Base-by-base conservation (phyloP, 2,888 invertebrate species). In the Nephrocerus scutellatus region DNA sequence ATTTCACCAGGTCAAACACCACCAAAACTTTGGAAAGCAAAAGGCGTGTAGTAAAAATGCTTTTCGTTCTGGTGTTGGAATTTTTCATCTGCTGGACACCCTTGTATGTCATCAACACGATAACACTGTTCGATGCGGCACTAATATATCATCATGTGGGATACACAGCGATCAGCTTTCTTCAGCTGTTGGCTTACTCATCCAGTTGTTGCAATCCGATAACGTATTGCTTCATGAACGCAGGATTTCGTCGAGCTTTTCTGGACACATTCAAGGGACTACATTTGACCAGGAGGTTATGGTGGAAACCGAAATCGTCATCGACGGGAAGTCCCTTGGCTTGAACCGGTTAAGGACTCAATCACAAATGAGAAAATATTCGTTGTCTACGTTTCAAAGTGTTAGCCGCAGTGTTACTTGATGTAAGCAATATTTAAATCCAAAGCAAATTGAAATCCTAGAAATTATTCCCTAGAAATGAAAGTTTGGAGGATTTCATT, bases 81-180 rank as follows among this genome's bases (percentile, higher is more conserved):
- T 92, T 91, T 65, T 92, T 92, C 68, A 75, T 90, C 10, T 91
- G 89, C 63, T 92, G 91, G 91, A 82, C 89, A 0, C 92, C 92
- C 0, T 65, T 87, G 2, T 87, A 87, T 56, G 77, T 84, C 8
- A 73, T 89, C 48, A 85, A 86, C 63, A 87, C 87, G 42, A 71
- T 59, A 38, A 80, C 82, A 51, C 72, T 85, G 13, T 84, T 86
- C 63, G 77, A 80, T 52, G 80, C 81, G 0, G 74, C 76, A 10
- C 74, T 79, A 44, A 73, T 87, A 24, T 85, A 84, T 62, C 72
- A 75, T 46, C 75, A 79, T 54, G 74, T 86, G 20, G 84, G 84
- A 3, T 75, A 81, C 9, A 80, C 81, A 4, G 81, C 82, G 7
- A 76, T 87, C 28, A 76, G 82, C 4, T 73, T 79, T 5, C 73